phyloP scores from a whole-genome alignment of 2,797 vertebrate genomes.

The Megalops cyprinoides region DNA sequence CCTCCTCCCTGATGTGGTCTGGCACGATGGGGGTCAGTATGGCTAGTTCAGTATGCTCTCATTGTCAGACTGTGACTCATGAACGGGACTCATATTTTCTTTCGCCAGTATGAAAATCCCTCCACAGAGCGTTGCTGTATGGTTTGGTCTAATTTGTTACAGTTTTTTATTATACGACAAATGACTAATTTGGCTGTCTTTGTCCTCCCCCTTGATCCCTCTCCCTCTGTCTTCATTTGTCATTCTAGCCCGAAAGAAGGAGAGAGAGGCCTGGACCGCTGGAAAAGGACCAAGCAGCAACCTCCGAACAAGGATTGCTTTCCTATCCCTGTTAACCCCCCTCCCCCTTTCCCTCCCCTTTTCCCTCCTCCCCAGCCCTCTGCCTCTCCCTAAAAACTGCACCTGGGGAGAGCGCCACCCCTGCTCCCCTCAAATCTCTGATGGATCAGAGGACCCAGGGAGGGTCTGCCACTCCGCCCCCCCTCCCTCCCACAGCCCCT shows the following conservation, averaged over 20 bases:
- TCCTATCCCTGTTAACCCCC: constrained; percentile 55
- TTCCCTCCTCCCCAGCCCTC: constrained; percentile 42
- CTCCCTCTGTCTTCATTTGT: constrained; percentile 44
- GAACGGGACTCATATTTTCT: background rate
- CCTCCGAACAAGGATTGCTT: constrained; percentile 63
- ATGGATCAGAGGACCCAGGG: constrained; percentile 81
- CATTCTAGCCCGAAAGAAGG: constrained; percentile 70
- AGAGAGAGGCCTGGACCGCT: constrained; percentile 70
- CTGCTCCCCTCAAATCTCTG: constrained; percentile 52
- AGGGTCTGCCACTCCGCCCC: constrained; percentile 70
- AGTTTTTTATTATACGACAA: background rate
- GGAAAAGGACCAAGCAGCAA: constrained; percentile 60
- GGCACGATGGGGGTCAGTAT: background rate
- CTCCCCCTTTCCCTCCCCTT: constrained; percentile 59
- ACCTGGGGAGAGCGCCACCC: constrained; percentile 51
- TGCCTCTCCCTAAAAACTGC: constrained; percentile 48
- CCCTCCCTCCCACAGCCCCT: constrained; percentile 68
- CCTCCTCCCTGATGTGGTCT: background rate
- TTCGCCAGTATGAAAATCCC: background rate
- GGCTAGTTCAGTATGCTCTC: background rate
- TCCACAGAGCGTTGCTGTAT: background rate
- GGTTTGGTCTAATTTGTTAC: background rate
- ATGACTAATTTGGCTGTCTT: constrained; percentile 38
- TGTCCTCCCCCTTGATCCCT: background rate
- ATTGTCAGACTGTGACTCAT: background rate